Evolutionary conservation across 2,888 invertebrate genomes (phyloP).

Genomic region (Drosophila austrosaltans): DNA sequence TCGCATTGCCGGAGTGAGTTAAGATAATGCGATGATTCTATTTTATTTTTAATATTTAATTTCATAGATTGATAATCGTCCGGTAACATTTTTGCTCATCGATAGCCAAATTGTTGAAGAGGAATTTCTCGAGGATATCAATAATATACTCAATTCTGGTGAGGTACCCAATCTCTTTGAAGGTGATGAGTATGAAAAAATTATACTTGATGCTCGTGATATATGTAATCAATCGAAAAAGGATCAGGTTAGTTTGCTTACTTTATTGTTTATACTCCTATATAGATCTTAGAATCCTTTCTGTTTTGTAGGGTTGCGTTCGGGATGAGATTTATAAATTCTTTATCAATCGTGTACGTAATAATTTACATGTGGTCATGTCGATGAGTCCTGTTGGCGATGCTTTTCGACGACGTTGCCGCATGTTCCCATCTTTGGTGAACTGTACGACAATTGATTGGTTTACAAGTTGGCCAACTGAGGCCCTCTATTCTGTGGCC

Average conservation of each 20-base stretch:
- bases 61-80: conserved; percentile 85
- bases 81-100: conserved; percentile 93
- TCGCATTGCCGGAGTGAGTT: conserved; percentile 88
- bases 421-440: conserved; percentile 97
- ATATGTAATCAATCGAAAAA: conserved; percentile 86
- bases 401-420: conserved; percentile 92
- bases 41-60: too few species aligned
- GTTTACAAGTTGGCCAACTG: conserved; percentile 96
- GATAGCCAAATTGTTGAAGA: conserved; percentile 96
- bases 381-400: conserved; percentile 97
- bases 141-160: conserved; percentile 95
- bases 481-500: conserved; percentile 93
- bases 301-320: conserved; percentile 84
- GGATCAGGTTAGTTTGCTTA: conserved; percentile 41
- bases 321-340: conserved; percentile 93
- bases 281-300: not conserved
- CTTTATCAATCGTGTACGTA: conserved; percentile 92
- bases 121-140: conserved; percentile 95
- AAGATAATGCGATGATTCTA: not conserved
- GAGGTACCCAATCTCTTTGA: conserved; percentile 96
- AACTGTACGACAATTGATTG: conserved; percentile 98
- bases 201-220: conserved; percentile 89
- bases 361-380: conserved; percentile 92
- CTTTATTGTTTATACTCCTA: not conserved
- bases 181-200: conserved; percentile 92